A percentile compares a stretch with the other conserved stretches of the same genome.
These are phyloP conservation scores for Tenodera sinensis DNA, from an alignment of 2,888 invertebrate species.

Conservation along the genomic window DNA sequence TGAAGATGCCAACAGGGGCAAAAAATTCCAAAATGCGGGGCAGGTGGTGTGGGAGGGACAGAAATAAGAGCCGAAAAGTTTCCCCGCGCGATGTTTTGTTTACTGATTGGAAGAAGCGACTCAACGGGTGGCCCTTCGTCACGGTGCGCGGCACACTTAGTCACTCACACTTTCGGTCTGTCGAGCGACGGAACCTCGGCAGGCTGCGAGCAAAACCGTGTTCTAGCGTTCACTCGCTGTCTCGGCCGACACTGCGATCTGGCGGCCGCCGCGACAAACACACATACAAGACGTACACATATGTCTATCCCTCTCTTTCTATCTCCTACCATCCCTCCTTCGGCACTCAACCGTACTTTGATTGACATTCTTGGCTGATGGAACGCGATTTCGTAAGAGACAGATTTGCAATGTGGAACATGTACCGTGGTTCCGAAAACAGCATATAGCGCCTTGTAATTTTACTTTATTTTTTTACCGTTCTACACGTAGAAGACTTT, in stretches of 20 bases:
- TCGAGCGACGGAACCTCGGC: background rate
- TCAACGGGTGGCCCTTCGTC: background rate
- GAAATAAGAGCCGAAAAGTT: background rate
- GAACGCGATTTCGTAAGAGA: background rate
- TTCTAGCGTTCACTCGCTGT: background rate
- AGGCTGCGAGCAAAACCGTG: background rate
- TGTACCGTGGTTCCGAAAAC: background rate
- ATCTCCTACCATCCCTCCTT: background rate
- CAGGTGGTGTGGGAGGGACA: background rate
- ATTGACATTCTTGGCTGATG: background rate
- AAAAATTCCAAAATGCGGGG: background rate
- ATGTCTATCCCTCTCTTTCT: background rate
- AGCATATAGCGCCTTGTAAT: too few species aligned
- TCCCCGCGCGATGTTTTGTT: background rate
- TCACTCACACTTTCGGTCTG: background rate
- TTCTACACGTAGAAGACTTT: too few species aligned
- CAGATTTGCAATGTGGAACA: background rate
- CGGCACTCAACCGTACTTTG: background rate
- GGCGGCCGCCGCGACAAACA: conserved; percentile 1
- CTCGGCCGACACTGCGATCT: background rate
- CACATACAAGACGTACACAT: conserved; percentile 9
- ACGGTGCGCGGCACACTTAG: background rate
- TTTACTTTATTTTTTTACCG: too few species aligned
- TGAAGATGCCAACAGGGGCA: background rate
- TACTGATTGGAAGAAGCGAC: background rate